These are phyloP conservation scores for Pseudococcus longispinus DNA, from an alignment of 2,888 invertebrate genomes.

Conservation along the genomic window DNA sequence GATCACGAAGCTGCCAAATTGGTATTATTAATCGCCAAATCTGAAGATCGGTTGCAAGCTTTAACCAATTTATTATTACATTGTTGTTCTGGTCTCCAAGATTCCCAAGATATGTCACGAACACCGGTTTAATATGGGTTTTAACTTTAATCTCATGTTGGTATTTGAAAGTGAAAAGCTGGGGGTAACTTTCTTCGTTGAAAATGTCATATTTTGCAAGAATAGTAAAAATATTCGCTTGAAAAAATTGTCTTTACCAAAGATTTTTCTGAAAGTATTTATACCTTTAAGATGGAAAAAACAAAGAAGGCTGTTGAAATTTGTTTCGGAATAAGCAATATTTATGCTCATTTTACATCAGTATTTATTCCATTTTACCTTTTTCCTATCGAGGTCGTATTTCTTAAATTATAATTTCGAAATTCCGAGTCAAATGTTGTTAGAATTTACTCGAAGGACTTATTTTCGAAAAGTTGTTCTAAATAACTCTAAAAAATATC, in stretches of 20 bases:
- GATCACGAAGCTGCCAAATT: conserved; percentile 64
- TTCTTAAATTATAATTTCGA: not conserved
- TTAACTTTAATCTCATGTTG: not conserved
- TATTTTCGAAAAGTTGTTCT: not conserved
- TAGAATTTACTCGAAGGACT: not conserved
- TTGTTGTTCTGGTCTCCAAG: conserved; percentile 91
- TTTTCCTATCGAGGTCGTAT: not conserved
- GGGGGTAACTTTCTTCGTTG: not conserved
- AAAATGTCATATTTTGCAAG: not conserved
- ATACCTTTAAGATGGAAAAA: not conserved
- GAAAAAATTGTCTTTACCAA: not conserved
- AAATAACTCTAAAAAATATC: conserved; percentile 16
- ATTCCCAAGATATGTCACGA: conserved; percentile 68
- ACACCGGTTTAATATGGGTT: conserved; percentile 17
- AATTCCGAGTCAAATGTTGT: not conserved
- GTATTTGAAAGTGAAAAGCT: not conserved
- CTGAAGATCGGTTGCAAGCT: conserved; percentile 87
- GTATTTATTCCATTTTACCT: conserved; percentile 15
- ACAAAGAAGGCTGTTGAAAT: not conserved
- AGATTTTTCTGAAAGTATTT: conserved; percentile 17
- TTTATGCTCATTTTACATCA: conserved; percentile 31
- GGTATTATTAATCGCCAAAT: conserved; percentile 68
- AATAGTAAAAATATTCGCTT: not conserved
- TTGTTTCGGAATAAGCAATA: conserved; percentile 24
- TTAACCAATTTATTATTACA: conserved; percentile 92